Evolutionary conservation across 2,888 invertebrate genomes (phyloP), one percentile per base, ranked within the genome.

Genomic region (Quadroppia sp.): DNA sequence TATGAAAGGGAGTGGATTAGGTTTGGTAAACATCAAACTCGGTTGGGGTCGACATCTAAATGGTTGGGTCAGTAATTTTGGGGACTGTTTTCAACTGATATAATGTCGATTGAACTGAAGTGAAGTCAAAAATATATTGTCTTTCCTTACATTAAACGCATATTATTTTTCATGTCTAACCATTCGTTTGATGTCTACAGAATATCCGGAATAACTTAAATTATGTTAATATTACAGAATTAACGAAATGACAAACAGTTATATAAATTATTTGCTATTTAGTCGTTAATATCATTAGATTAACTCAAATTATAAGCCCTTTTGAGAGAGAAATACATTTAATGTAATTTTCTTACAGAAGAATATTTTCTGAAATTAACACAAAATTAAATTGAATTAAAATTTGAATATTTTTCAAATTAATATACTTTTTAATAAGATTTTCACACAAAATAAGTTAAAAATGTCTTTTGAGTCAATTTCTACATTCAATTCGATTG

Each of bases 1-100:
- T 36, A 64, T 64, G 64, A 30, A 36, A 64, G 64, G 32, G 36
- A 64, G 64, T 64, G 32, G 36, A 64, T 64, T 32, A 64, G 32
- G 36, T 64, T 64, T 64, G 64, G 36, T 20, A 64, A 36, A 32
- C 32, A 64, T 64, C 64, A 64, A 17, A 56, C 23, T 23, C 13
- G 23, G 56, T 28, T 28, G 25, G 28, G 56, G 13, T 13, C 36
- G 36, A 36, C 36, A 36, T 36, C 36, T 36, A 9, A 36, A 7
- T 36, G 36, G n/a, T 40, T 40, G 7, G 40, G 40, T 40, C 2
- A 13, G 17, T 45, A 17, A 13, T 15, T 45, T 45, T 45, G 2
- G 45, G 45, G 3, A 2, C 36, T 7, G 15, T n/a, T 45, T 45
- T 3, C 20, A 17, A 50, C 7, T 50, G 20, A 50, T 50, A n/a